A percentile compares a stretch with the other conserved stretches of the same genome.
Evolutionary conservation across 2,797 vertebrate genomes (phyloP).

Genomic region (Chiroxiphia lanceolata): DNA sequence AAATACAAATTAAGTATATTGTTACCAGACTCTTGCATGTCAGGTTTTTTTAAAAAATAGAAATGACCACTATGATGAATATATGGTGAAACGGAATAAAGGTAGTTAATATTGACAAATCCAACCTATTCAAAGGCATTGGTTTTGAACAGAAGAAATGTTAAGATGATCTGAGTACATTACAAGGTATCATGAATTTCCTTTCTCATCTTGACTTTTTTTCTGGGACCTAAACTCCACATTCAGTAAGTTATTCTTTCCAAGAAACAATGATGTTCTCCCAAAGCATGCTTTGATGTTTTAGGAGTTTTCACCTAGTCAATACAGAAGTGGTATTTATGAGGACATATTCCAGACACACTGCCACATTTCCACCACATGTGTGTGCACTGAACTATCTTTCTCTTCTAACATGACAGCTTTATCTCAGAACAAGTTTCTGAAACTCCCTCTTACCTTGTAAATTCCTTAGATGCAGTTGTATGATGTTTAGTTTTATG

Average conservation of each 20-base stretch:
- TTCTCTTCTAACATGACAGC: background rate
- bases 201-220: background rate
- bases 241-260: background rate
- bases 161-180: background rate
- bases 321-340: background rate
- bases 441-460: slow-evolving; percentile 11
- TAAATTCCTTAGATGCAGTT: slow-evolving; percentile 23
- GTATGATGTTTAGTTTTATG: background rate
- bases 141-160: background rate
- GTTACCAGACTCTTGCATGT: background rate
- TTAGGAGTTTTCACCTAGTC: background rate
- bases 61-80: background rate
- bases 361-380: background rate
- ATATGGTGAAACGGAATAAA: background rate
- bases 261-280: background rate
- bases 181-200: background rate
- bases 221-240: background rate
- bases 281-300: background rate
- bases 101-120: background rate
- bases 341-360: background rate
- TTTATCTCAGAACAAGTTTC: slow-evolving; percentile 38
- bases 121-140: background rate
- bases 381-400: background rate
- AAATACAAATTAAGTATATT: background rate
- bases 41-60: background rate